Percentiles rank a stretch among this genome's conserved stretches.
Evolutionary conservation across 2,113 vertebrate genomes (phyloP).

Genomic region (Leiothrix lutea): DNA sequence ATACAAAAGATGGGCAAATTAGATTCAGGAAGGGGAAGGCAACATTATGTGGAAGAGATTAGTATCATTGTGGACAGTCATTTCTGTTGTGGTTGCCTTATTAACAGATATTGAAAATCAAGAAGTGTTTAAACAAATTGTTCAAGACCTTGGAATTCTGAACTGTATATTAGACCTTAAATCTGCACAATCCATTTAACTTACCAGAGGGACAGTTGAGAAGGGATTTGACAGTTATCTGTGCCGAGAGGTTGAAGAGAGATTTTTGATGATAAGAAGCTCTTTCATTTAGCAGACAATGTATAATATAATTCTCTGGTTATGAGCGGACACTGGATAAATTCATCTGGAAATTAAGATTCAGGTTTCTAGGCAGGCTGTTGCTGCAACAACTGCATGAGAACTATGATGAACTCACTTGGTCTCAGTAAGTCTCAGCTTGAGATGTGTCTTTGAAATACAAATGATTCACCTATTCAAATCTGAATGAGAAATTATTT

Average conservation of each 20-base stretch:
- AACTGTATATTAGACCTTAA: neutral
- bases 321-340: neutral
- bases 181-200: neutral
- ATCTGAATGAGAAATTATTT: neutral
- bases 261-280: neutral
- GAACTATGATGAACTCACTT: neutral
- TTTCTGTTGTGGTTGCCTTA: neutral
- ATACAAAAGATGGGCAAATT: accelerated
- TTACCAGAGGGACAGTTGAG: neutral
- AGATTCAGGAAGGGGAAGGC: neutral
- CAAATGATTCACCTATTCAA: neutral
- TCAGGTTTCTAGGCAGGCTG: neutral
- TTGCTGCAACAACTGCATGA: neutral
- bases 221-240: neutral
- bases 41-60: neutral
- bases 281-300: neutral
- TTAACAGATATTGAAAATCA: neutral
- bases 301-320: neutral
- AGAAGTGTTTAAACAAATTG: neutral
- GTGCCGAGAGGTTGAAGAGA: neutral
- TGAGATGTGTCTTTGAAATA: neutral
- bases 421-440: neutral
- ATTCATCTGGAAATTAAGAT: neutral
- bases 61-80: neutral
- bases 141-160: neutral